phyloP scores from a whole-genome alignment of 2,113 vertebrate species.

The Leucopsar rothschildi region DNA sequence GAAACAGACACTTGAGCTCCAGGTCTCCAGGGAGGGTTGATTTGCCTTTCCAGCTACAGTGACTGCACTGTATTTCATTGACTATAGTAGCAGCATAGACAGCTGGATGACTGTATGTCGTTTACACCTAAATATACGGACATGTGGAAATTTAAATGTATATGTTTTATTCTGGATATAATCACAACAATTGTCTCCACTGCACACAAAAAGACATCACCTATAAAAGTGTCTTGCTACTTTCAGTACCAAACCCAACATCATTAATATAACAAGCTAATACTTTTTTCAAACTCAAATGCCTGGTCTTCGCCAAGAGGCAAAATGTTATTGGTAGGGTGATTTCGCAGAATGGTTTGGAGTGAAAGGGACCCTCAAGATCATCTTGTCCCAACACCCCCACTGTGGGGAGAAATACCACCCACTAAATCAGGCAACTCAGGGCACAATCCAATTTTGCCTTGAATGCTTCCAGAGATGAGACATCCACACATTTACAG shows the following conservation, averaged over 20 bases:
- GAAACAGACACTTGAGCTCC: not conserved
- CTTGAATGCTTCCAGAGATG: not conserved
- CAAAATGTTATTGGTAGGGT: not conserved
- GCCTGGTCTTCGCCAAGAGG: not conserved
- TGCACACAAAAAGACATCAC: not conserved
- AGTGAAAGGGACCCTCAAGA: not conserved
- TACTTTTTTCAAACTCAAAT: not conserved
- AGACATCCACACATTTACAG: not conserved
- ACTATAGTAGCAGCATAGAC: not conserved
- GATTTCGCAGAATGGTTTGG: not conserved
- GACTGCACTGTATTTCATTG: not conserved
- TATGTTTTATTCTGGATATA: not conserved
- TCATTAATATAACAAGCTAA: not conserved
- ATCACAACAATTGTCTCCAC: not conserved
- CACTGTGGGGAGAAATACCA: not conserved
- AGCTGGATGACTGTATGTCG: not conserved
- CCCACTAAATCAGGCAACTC: fast-evolving
- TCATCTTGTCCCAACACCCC: not conserved
- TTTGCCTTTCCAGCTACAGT: not conserved
- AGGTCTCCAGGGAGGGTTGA: not conserved
- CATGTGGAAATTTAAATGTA: not conserved
- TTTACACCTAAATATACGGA: not conserved
- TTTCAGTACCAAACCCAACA: not conserved
- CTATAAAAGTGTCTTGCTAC: not conserved
- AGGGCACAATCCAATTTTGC: not conserved